Conservation (phyloP, 2,797 vertebrate genomes). For the Chromobotia macracanthus region DNA sequence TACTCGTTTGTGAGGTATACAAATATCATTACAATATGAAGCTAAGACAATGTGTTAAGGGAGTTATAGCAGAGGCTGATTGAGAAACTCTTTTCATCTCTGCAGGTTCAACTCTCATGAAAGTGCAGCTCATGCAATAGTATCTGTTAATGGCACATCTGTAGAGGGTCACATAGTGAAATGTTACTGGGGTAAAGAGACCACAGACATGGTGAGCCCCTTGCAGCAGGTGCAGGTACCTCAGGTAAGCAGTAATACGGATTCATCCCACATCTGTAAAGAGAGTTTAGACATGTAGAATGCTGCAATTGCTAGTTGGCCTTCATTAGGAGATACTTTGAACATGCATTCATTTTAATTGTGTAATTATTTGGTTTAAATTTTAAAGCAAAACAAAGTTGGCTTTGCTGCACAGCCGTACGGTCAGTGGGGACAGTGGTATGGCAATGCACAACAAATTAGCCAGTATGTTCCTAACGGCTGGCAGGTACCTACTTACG, state of each 20-base stretch:
- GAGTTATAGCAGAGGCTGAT: neutral
- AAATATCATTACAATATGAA: too few relatives aligned
- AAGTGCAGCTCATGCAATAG: constrained; percentile 94
- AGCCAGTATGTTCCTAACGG: constrained; percentile 95
- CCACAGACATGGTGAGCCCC: constrained; percentile 85
- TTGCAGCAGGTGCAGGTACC: constrained; percentile 88
- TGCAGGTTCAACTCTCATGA: constrained; percentile 93
- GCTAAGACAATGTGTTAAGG: neutral
- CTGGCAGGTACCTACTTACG: constrained; percentile 94
- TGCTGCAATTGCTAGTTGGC: neutral
- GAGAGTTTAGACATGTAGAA: too few relatives aligned
- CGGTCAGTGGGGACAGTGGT: constrained; percentile 97
- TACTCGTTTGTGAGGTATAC: constrained; percentile 95
- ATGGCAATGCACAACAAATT: constrained; percentile 91
- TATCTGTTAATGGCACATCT: constrained; percentile 93
- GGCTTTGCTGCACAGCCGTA: constrained; percentile 90
- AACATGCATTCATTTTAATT: neutral
- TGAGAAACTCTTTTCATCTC: neutral
- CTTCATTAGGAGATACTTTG: neutral
- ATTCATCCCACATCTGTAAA: neutral
- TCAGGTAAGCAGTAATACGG: constrained; percentile 67
- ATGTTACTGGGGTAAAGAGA: constrained; percentile 99
- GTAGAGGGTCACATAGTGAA: constrained; percentile 95
- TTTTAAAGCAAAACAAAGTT: constrained; percentile 75
- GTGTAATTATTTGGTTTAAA: neutral